Evolutionary conservation across 2,797 vertebrate species (phyloP), one percentile per base, ranked within the genome.

Genomic region (Melanotaenia parkinsoni): DNA sequence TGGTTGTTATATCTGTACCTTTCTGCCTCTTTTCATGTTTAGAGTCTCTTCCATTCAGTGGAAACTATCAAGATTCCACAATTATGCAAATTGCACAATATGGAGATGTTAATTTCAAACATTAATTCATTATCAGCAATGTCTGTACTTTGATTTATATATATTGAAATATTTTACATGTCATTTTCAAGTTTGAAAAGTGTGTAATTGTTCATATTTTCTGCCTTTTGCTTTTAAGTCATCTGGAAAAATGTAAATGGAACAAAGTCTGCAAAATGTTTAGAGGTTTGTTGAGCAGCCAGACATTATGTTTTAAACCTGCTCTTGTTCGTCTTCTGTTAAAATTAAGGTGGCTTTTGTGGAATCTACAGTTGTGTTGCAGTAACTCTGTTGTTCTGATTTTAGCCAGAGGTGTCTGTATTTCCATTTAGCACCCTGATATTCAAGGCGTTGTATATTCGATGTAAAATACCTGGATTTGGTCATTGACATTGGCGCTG

Each of bases 381-480:
- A 79, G 63, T 63, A 80, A 76, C 57, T 77, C 30, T 24, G 11
- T 76, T 59, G 70, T 60, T 54, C 24, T 56, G 22, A 71, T 74
- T 76, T 81, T 75, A 74, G 59, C 62, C 63, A 68, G 65, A 88
- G 26, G 54, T 64, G 28, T 83, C 54, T 69, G 26, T 75, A 60
- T 83, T 84, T 85, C 86, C 71, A 81, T 71, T 67, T 73, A 58
- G 68, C 85, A 86, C 62, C 81, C 84, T 87, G 79, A 65, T 69
- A 69, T 85, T 85, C 83, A 86, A 88, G 76, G 51, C 79, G 1
- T 77, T 91, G 90, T 91, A 89, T 82, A 83, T 90, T 91, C 80
- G 82, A 86, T 94, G 92, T 86, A 88, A 93, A 88, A 85, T 93
- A 89, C 83, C 83, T 76, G 43, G 87, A 90, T 92, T 89, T 93